phyloP scores from a whole-genome alignment of 1,140 invertebrate species.

The Nixonia krombeini region DNA sequence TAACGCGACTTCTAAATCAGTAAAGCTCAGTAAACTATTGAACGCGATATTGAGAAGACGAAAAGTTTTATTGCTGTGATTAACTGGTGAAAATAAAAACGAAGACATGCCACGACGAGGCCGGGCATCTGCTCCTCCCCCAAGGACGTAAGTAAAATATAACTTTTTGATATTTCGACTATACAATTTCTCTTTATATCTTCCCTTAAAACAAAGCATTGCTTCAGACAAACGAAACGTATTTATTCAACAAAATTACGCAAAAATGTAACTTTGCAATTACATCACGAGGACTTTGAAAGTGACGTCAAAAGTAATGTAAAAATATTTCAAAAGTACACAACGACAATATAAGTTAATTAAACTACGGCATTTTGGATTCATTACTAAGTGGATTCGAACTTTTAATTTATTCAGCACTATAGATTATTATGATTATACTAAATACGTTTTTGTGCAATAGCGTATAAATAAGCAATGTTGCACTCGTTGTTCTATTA shows the following conservation, averaged over 20 bases:
- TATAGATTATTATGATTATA: too few relatives aligned
- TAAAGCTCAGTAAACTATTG: conserved; percentile 18
- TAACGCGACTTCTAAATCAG: conserved; percentile 3
- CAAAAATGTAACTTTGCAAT: neutral
- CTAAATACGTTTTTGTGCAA: too few relatives aligned
- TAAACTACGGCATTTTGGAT: too few relatives aligned
- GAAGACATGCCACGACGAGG: conserved; percentile 81
- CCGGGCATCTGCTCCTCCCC: conserved; percentile 79
- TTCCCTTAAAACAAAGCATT: neutral
- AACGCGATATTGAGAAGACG: conserved; percentile 9
- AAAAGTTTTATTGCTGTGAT: neutral
- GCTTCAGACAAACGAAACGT: too few relatives aligned
- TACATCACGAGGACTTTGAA: neutral
- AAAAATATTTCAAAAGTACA: neutral
- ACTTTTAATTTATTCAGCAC: too few relatives aligned
- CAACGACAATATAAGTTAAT: neutral
- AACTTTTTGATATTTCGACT: conserved; percentile 3
- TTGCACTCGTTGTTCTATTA: too few relatives aligned
- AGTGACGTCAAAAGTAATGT: neutral
- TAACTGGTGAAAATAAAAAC: conserved; percentile 8
- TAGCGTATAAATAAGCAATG: too few relatives aligned
- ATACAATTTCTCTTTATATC: conserved; percentile 5
- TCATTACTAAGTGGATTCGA: too few relatives aligned
- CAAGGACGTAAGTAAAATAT: conserved; percentile 69
- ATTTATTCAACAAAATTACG: neutral